These are phyloP conservation scores for Cinara cedri DNA, from an alignment of 2,888 invertebrate species.

Conservation along the genomic window DNA sequence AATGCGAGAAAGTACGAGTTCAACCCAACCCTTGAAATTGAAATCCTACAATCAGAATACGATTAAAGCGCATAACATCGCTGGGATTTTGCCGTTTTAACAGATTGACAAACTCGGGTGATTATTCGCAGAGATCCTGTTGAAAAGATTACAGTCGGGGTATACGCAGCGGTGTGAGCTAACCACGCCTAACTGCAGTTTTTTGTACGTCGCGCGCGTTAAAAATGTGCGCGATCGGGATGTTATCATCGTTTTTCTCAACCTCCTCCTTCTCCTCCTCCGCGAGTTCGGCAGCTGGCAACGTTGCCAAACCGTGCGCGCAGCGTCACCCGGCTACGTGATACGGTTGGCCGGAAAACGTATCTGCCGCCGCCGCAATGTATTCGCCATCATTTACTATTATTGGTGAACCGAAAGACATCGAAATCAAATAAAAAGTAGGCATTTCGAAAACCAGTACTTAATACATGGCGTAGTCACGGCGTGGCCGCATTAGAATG, in stretches of 20 bases:
- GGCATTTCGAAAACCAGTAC: no score
- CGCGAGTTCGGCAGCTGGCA: conserved; percentile 50
- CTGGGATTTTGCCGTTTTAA: no score
- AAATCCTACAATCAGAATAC: no score
- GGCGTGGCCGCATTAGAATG: no score
- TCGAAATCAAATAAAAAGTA: no score
- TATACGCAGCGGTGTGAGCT: background rate
- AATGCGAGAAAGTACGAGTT: no score
- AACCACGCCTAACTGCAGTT: background rate
- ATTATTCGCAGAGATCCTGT: no score
- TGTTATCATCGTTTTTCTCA: conserved; percentile 53
- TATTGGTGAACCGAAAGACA: background rate
- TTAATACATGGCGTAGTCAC: no score
- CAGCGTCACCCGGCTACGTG: conserved; percentile 26
- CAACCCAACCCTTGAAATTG: no score
- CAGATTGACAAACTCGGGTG: no score
- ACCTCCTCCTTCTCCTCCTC: conserved; percentile 28
- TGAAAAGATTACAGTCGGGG: background rate
- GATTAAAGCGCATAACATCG: background rate
- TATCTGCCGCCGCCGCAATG: background rate
- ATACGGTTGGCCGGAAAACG: conserved; percentile 39
- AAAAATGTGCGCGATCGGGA: conserved; percentile 45
- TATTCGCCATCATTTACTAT: no score
- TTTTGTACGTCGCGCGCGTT: conserved; percentile 10
- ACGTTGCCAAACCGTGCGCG: conserved; percentile 51